phyloP scores from a whole-genome alignment of 2,888 invertebrate species.

The Nomada fucata region DNA sequence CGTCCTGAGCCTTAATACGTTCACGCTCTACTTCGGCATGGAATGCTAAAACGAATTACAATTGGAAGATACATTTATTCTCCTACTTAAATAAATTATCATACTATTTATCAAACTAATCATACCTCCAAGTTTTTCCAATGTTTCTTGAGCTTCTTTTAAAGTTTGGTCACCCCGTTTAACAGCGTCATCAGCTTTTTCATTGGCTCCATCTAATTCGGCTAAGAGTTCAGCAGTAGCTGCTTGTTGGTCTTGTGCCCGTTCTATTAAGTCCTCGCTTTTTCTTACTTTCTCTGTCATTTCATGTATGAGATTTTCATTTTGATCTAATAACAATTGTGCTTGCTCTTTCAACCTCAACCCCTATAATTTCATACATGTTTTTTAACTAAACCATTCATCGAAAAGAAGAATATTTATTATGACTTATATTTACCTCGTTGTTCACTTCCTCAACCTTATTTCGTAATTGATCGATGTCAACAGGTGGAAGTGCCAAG shows the following conservation, averaged over 20 bases:
- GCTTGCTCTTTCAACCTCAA: conserved; percentile 86
- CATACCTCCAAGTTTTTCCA: conserved; percentile 89
- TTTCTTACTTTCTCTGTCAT: conserved; percentile 88
- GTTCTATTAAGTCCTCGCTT: conserved; percentile 89
- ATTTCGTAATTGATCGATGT: conserved; percentile 88
- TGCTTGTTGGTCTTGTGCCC: conserved; percentile 89
- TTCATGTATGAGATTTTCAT: conserved; percentile 86
- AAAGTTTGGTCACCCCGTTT: conserved; percentile 93
- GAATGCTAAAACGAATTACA: conserved; percentile 88
- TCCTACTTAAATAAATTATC: too few relatives aligned
- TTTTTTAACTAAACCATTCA: not conserved
- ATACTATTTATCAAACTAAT: not conserved
- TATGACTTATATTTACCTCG: conserved; percentile 85
- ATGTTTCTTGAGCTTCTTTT: conserved; percentile 91
- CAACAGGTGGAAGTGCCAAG: conserved; percentile 91
- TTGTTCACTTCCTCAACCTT: conserved; percentile 89
- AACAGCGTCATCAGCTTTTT: conserved; percentile 93
- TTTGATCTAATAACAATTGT: conserved; percentile 86
- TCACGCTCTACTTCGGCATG: conserved; percentile 95
- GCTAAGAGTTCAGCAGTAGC: conserved; percentile 92
- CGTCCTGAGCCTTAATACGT: conserved; percentile 91
- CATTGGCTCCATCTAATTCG: conserved; percentile 91
- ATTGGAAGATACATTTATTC: not conserved
- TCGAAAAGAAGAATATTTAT: not conserved
- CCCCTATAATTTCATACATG: conserved; percentile 77